Percentiles rank a stretch among this genome's conserved stretches.
These are phyloP conservation scores for Pristionchus japonicus DNA, from an alignment of 2,888 invertebrate species.

Conservation along the genomic window DNA sequence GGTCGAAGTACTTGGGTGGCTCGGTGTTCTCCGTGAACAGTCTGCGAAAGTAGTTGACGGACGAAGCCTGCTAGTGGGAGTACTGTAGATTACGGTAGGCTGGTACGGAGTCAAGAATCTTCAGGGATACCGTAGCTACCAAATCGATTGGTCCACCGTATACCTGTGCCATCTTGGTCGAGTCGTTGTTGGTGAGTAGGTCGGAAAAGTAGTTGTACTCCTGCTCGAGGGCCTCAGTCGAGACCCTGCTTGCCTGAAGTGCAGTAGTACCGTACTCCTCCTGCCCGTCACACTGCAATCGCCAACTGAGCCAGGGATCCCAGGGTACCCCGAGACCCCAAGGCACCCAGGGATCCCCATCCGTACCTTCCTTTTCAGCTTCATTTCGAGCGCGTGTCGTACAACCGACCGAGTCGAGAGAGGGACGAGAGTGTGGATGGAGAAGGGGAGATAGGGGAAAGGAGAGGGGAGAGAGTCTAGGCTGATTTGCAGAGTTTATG, in stretches of 20 bases:
- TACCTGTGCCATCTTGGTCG: constrained; percentile 43
- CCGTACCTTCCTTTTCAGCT: constrained; percentile 3
- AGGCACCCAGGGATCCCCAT: not conserved
- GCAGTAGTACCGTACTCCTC: not conserved
- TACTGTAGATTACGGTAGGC: not conserved
- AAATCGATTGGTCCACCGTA: not conserved
- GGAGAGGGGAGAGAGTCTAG: not conserved
- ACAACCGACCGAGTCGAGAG: constrained; percentile 11
- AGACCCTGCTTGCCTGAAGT: not conserved
- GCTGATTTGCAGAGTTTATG: not conserved
- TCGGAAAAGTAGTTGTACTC: not conserved
- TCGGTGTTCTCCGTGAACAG: constrained; percentile 41
- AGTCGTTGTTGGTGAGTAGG: not conserved
- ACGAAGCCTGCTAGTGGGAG: not conserved
- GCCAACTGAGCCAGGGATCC: not conserved
- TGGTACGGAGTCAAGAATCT: not conserved
- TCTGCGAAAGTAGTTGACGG: constrained; percentile 37
- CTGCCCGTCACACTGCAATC: not conserved
- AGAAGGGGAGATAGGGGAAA: not conserved
- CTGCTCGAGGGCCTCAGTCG: not conserved
- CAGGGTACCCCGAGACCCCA: not conserved
- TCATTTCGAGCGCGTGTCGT: not conserved
- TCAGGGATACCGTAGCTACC: not conserved
- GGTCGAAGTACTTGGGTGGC: constrained; percentile 37
- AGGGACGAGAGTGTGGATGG: not conserved